Conservation (phyloP, 2,797 vertebrate genomes). For the Labroides dimidiatus region DNA sequence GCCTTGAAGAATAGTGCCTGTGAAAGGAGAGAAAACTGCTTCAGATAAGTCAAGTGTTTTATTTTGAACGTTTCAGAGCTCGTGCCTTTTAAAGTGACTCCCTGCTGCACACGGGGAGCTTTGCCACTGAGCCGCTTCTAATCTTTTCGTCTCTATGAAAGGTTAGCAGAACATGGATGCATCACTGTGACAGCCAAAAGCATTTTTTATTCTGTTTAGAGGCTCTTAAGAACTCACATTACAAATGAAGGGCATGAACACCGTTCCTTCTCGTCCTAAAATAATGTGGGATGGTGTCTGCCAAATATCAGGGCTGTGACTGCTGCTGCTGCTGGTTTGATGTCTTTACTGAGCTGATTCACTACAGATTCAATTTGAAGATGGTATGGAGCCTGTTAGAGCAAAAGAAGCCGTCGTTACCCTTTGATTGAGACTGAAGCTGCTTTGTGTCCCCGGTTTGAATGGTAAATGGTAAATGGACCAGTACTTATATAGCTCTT, state of each 20-base stretch:
- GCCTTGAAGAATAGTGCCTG: background rate
- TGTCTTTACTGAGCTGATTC: slow-evolving; percentile 47
- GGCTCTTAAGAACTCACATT: background rate
- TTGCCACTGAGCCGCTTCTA: slow-evolving; percentile 17
- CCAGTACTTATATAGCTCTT: too few species aligned
- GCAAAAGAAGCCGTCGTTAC: slow-evolving; percentile 34
- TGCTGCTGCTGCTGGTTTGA: slow-evolving; percentile 36
- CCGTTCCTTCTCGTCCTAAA: slow-evolving; percentile 19
- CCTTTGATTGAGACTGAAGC: slow-evolving; percentile 18
- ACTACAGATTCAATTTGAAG: slow-evolving; percentile 62
- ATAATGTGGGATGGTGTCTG: slow-evolving; percentile 24
- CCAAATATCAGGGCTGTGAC: slow-evolving; percentile 9
- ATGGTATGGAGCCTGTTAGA: slow-evolving; percentile 44
- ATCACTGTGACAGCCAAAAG: slow-evolving; percentile 1
- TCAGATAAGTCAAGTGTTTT: background rate
- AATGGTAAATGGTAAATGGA: too few species aligned
- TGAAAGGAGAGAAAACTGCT: background rate
- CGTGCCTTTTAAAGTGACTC: background rate
- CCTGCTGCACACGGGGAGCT: slow-evolving; percentile 5
- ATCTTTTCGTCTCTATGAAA: slow-evolving; percentile 34
- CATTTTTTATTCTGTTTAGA: slow-evolving; percentile 5
- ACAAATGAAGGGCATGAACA: slow-evolving; percentile 14
- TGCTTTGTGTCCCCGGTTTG: slow-evolving; percentile 11
- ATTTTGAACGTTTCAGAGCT: background rate
- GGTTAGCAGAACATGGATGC: slow-evolving; percentile 12